Evolutionary conservation across 1,140 invertebrate species (phyloP).

Genomic region (Triops cancriformis): DNA sequence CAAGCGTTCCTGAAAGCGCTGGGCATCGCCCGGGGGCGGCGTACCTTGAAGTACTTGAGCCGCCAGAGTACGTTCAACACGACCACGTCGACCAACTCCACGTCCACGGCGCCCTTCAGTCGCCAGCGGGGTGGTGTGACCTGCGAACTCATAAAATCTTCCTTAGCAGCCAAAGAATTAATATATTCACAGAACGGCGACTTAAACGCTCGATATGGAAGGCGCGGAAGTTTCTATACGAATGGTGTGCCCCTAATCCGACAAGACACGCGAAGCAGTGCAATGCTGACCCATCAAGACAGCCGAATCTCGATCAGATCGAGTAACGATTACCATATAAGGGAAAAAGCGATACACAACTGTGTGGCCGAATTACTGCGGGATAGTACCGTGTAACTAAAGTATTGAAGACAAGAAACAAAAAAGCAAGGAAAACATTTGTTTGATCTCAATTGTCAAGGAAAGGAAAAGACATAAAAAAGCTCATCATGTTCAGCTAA

Average conservation of each 20-base stretch:
- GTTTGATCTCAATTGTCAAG: neutral
- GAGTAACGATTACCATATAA: neutral
- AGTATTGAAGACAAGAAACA: neutral
- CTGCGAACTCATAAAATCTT: neutral
- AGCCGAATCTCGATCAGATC: neutral
- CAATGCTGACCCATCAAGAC: neutral
- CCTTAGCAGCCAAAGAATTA: neutral
- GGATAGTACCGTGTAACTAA: neutral
- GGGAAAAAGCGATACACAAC: slow-evolving; percentile 1
- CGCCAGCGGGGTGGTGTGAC: neutral
- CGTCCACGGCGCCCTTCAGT: slow-evolving; percentile 31
- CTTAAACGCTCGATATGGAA: neutral
- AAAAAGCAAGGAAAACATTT: neutral
- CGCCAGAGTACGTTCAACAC: slow-evolving; percentile 36
- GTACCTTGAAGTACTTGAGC: slow-evolving; percentile 33
- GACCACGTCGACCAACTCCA: slow-evolving; percentile 32
- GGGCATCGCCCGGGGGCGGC: slow-evolving; percentile 30
- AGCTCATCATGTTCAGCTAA: neutral
- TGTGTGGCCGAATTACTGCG: neutral
- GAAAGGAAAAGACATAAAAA: neutral
- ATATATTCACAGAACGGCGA: neutral
- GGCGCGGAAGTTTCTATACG: neutral
- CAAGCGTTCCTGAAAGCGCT: slow-evolving; percentile 57
- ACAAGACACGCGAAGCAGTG: neutral
- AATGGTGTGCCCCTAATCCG: neutral